Evolutionary conservation across 2,888 invertebrate genomes (phyloP), one percentile per base, ranked within the genome.

Genomic region (Drosophila stalkeri): DNA sequence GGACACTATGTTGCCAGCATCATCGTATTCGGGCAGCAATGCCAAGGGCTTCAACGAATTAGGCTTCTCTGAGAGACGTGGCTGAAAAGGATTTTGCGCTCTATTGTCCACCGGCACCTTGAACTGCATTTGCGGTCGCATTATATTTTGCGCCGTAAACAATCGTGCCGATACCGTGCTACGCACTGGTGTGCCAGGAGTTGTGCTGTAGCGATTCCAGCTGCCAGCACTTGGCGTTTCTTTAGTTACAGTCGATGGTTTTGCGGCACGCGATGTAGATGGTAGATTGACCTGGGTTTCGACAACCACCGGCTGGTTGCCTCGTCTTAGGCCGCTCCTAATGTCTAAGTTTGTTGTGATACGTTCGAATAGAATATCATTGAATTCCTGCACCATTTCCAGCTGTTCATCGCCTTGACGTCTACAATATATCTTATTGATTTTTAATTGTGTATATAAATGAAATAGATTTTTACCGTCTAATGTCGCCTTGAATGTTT

Each of bases 91-190:
- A 60, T 93, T 94, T 7, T 92, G 92, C 3, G 94, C 93, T 4
- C 95, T 95, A 91, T 99, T 99, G 91, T 98, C 97, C 37, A 98
- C 95, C 78, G 96, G 95, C 79, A 97, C 96, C 89, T 96, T 96
- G 91, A 99, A 99, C 77, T 94, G 94, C 20, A 96, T 93, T 92
- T 99, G 99, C 0, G 99, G 98, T 62, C 97, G 94, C 23, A 95
- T 94, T 68, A 97, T 94, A 92, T 96, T 96, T 91, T 95, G 96
- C 0, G 95, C 96, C 0, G 96, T 95, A 47, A 96, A 93, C 14
- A 97, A 93, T 66, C 93, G 90, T 0, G 92, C 91, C 0, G 86
- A 75, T 11, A 90, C 69, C 18, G 85, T 76, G 39, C 20, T 77
- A 2, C 80, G 75, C n/a, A 57, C n/a, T 0, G 79, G 65, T 16